Percentiles rank a stretch among this genome's conserved stretches.
These are phyloP conservation scores for Nyctereutes procyonoides DNA, from an alignment of 2,113 vertebrate species.

Conservation along the genomic window DNA sequence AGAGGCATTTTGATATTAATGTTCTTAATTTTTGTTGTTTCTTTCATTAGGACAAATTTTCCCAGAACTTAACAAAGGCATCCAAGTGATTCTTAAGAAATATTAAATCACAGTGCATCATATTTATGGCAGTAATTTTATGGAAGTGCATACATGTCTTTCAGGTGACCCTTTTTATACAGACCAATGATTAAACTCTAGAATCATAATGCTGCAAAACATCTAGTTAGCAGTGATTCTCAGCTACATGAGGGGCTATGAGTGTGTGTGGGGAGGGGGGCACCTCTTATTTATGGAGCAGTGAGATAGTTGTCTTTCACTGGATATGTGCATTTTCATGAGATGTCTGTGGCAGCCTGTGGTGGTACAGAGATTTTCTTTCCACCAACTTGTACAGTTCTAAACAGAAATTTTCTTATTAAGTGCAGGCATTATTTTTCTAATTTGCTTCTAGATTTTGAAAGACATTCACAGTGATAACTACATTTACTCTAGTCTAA, in stretches of 20 bases:
- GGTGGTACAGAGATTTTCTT: neutral
- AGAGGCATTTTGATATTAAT: conserved; percentile 48
- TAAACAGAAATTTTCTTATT: conserved; percentile 27
- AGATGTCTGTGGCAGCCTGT: neutral
- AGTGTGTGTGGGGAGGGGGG: neutral
- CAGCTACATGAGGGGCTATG: neutral
- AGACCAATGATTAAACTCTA: neutral
- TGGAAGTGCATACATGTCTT: neutral
- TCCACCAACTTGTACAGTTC: neutral
- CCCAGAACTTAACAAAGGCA: neutral
- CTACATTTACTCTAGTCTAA: neutral
- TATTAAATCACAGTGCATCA: neutral
- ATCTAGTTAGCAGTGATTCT: neutral
- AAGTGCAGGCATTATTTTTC: conserved; percentile 44
- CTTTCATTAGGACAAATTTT: conserved; percentile 9
- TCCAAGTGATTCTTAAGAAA: conserved; percentile 37
- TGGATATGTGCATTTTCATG: neutral
- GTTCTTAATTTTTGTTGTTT: conserved; percentile 22
- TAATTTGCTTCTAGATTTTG: conserved; percentile 53
- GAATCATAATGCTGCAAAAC: neutral
- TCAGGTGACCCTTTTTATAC: neutral
- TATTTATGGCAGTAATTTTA: conserved; percentile 52
- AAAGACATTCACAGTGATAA: neutral
- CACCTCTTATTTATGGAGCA: neutral
- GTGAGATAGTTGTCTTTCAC: neutral